phyloP scores from a whole-genome alignment of 1,140 invertebrate species.

The Apis mellifera region Amel_HAv3.1 CM009941.2:15963001-15963500 shows the following conservation, averaged over 20 bases:
- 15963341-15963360: not conserved
- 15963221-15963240: too few species aligned
- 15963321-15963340: not conserved
- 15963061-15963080: not conserved
- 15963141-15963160: not conserved
- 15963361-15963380: not conserved
- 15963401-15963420: too few species aligned
- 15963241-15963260: too few species aligned
- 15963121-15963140: not conserved
- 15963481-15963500: not conserved
- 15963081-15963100: slow-evolving; percentile 16
- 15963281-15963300: too few species aligned
- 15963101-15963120: not conserved
- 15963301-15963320: too few species aligned
- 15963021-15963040: not conserved
- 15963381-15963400: not conserved
- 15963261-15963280: not conserved
- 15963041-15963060: not conserved
- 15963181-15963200: not conserved
- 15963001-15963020: not conserved
- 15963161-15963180: not conserved
- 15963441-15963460: not conserved
- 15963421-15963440: not conserved
- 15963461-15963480: not conserved
- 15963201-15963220: not conserved